Base-by-base conservation (phyloP, 1,140 invertebrate genomes). In the Brachionus calyciflorus region DNA sequence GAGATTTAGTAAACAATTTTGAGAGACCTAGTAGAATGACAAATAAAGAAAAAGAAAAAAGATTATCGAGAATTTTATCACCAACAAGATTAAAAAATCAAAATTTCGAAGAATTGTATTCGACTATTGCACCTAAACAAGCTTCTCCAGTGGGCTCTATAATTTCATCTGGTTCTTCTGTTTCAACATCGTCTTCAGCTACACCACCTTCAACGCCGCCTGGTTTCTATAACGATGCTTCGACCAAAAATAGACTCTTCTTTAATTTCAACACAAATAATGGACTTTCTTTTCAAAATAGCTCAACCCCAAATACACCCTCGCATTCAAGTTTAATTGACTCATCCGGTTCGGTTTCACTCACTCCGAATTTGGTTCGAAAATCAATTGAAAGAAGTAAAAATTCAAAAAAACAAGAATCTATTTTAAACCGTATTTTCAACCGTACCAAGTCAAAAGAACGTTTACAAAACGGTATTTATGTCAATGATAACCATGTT, bases 1-100 rank as follows among this genome's bases (percentile, higher is more conserved):
- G 14, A 21, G 33, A 4, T n/a, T n/a, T n/a, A n/a, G n/a, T n/a
- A n/a, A n/a, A 41, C 12, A n/a, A 9, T 19, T 73, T 51, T 17
- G 69, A 73, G 19, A n/a, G 46, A 30, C 46, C 51, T 1, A 73
- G 26, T 51, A 33, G 21, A 40, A 51, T 55, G 69, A 51, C 44
- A 10, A 28, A 51, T 1, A 1, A 14, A 1, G 69, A 73, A 33
- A 73, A 73, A 55, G 51, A 73, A 19, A 73, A 73, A 55, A 30
- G 69, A 19, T 30, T 73, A 9, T 73, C 69, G 3, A 30, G 69
- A 51, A 73, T 73, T 51, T 40, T 73, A 10, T 73, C 69, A 55
- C 69, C 69, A 21, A 51, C 69, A 19, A 51, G 69, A 73, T 19
- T 73, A 17, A 49, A 17, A 65, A 3, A 17, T 14, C 60, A 65